Evolutionary conservation across 2,888 invertebrate genomes (phyloP), one percentile per base, ranked within the genome.

Genomic region (Athetis lepigone): DNA sequence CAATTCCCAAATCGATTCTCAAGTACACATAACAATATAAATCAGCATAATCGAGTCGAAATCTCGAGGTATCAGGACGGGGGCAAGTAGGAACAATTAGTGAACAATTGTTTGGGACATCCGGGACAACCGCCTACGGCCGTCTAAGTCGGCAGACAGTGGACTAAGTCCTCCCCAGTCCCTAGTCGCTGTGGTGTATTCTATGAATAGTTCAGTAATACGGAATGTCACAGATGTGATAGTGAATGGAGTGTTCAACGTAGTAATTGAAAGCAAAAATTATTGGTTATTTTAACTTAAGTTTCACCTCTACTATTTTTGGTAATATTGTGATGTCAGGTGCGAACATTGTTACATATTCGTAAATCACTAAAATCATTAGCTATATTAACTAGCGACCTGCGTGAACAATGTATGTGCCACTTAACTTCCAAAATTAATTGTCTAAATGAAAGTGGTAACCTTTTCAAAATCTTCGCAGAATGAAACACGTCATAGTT

Each of bases 81-180:
- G 52, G 58, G 62, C 70, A 78, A 77, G 78, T 61, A 73, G 63
- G 65, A 80, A 84, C 77, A 81, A 78, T 81, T 81, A 75, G 77
- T 60, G 77, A 84, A 85, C 85, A 83, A 84, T 84, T 85, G 86
- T 78, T 83, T 75, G 67, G 68, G 85, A 85, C 86, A 80, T 82
- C 80, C 77, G 77, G 77, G 77, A 75, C 69, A 69, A 77, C 75
- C 74, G 85, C 86, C 85, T 79, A 67, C 70, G 80, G 85, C 81
- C 62, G 72, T 77, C 58, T 71, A 75, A 81, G 81, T 79, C 74
- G 61, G 71, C 70, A 77, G 79, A 77, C 74, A 71, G 57, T 64
- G 60, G 64, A 60, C 66, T 74, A 69, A 81, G 71, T 76, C 69
- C 50, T 66, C 56, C 57, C 39, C 65, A 50, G 42, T 62, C 62